Evolutionary conservation across 2,113 vertebrate genomes (phyloP).

Genomic region (Syrrhaptes paradoxus): DNA sequence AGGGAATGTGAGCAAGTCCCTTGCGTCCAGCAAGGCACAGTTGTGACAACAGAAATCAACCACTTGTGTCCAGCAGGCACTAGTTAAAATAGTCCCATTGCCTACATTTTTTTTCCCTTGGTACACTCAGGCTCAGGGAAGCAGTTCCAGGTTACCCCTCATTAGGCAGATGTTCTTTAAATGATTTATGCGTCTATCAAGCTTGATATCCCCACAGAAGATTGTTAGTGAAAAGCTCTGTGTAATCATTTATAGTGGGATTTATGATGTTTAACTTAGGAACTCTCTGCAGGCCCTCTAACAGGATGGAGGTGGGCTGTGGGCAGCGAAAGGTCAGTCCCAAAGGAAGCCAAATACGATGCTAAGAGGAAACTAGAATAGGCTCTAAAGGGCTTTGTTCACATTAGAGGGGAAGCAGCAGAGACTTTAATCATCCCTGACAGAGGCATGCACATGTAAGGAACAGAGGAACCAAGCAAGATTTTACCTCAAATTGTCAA

Average conservation of each 20-base stretch:
- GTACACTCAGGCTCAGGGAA: constrained; percentile 19
- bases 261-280: constrained; percentile 70
- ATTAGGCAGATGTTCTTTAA: constrained; percentile 66
- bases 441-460: not conserved
- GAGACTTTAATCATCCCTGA: constrained; percentile 42
- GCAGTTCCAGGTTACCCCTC: constrained; percentile 57
- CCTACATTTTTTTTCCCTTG: not conserved
- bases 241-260: constrained; percentile 70
- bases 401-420: constrained; percentile 36
- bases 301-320: constrained; percentile 54
- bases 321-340: constrained; percentile 54
- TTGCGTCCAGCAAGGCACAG: not conserved
- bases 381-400: constrained; percentile 41
- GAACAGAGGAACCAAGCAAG: not conserved
- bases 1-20: not conserved
- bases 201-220: constrained; percentile 63
- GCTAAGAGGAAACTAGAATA: constrained; percentile 20
- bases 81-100: not conserved
- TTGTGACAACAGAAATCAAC: not conserved
- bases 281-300: constrained; percentile 51
- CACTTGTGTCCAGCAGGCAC: not conserved
- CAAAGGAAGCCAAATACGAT: constrained; percentile 18
- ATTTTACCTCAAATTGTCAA: not conserved
- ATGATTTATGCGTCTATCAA: constrained; percentile 73
- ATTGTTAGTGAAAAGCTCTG: constrained; percentile 72